A percentile compares a stretch with the other conserved stretches of the same genome.
Evolutionary conservation across 1,140 invertebrate species (phyloP).

Genomic region (Aphidius gifuensis): DNA sequence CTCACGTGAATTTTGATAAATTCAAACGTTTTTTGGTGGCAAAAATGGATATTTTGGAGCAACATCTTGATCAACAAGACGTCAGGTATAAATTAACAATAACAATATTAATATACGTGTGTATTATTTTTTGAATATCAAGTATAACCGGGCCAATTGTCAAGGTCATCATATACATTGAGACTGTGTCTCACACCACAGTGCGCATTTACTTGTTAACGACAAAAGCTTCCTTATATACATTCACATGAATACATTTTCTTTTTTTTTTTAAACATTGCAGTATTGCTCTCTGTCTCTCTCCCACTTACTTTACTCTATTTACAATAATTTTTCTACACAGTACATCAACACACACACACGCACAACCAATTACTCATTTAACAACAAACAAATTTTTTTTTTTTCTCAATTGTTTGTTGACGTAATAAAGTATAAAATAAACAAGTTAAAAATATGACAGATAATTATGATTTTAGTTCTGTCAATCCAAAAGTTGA

Average conservation of each 20-base stretch:
- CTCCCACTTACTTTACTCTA: background rate
- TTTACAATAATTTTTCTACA: background rate
- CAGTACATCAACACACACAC: too few species aligned
- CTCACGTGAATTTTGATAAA: slow-evolving; percentile 58
- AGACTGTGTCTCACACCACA: slow-evolving; percentile 22
- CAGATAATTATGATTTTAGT: too few species aligned
- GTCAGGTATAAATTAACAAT: slow-evolving; percentile 40
- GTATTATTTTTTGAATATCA: background rate
- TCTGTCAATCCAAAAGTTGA: slow-evolving; percentile 37
- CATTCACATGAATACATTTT: background rate
- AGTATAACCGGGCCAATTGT: slow-evolving; percentile 3
- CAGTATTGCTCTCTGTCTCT: too few species aligned
- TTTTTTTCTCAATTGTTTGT: too few species aligned
- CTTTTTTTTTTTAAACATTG: background rate
- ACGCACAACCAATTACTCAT: too few species aligned
- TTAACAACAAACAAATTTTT: slow-evolving; percentile 1
- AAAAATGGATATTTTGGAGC: slow-evolving; percentile 54
- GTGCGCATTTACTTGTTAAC: slow-evolving; percentile 34
- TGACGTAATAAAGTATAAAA: too few species aligned
- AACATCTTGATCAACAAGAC: slow-evolving; percentile 52
- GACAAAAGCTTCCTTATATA: too few species aligned
- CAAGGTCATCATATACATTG: slow-evolving; percentile 29
- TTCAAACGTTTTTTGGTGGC: slow-evolving; percentile 51
- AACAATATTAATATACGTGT: background rate
- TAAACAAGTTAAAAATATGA: too few species aligned